Percentiles rank a stretch among this genome's conserved stretches.
Evolutionary conservation across 1,140 invertebrate genomes (phyloP).

Genomic region (Vanessa atalanta): DNA sequence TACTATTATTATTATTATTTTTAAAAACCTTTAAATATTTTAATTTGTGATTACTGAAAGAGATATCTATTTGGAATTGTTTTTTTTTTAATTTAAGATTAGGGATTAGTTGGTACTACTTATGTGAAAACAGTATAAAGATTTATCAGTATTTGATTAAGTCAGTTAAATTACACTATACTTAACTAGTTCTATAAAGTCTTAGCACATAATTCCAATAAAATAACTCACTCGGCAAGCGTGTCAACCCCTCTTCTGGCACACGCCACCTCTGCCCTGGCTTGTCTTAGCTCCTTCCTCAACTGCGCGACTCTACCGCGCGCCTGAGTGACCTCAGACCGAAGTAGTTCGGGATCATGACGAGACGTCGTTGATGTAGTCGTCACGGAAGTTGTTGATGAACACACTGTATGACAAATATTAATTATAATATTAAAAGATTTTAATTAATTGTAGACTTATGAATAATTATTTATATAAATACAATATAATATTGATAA

Average conservation of each 20-base stretch:
- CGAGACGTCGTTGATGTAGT: slow-evolving; percentile 86
- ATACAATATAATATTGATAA: too few species aligned
- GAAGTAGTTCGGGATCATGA: slow-evolving; percentile 96
- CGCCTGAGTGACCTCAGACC: slow-evolving; percentile 94
- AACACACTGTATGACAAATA: slow-evolving; percentile 87
- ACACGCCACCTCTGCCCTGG: slow-evolving; percentile 93
- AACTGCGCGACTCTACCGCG: slow-evolving; percentile 93
- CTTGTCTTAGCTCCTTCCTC: slow-evolving; percentile 94
- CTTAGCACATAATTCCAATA: background rate
- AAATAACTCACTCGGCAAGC: slow-evolving; percentile 87
- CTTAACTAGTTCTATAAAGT: background rate
- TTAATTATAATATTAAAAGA: background rate
- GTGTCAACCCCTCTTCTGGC: slow-evolving; percentile 96
- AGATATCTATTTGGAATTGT: too few species aligned
- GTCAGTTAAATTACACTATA: background rate
- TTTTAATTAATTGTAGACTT: background rate
- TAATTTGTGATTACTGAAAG: too few species aligned
- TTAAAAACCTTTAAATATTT: too few species aligned
- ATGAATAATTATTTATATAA: too few species aligned
- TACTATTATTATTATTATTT: too few species aligned
- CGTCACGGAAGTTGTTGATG: slow-evolving; percentile 89
- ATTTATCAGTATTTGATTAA: too few species aligned
- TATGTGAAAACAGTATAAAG: too few species aligned
- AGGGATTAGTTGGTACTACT: too few species aligned
- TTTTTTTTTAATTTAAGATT: too few species aligned